Base-by-base conservation (phyloP, 2,888 invertebrate species). In the Amorpha juglandis region DNA sequence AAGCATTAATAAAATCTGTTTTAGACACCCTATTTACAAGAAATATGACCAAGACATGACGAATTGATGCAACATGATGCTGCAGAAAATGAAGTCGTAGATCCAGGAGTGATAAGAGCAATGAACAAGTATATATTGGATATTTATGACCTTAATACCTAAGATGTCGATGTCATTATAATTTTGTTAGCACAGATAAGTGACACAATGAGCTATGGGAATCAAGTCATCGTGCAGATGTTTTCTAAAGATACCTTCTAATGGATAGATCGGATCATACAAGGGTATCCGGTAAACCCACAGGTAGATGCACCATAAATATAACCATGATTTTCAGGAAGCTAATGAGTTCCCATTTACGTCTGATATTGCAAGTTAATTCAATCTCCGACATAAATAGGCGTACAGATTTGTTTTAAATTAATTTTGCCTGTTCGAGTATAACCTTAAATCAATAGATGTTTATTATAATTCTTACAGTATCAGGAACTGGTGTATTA, bases 1-100 rank as follows among this genome's bases (percentile, higher is more conserved):
- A 81, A 88, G 87, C 88, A 83, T 84, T 87, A 85, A 81, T 77
- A 68, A 80, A 75, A 75, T 80, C 79, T 80, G 69, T 74, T 77
- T 74, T 73, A 80, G 58, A 58, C 55, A 55, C 58, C 58, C 58
- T 58, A 58, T 58, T 16, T 42, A 58, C 58, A 58, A 48, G 16
- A 53, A 42, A 58, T 12, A 58, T 42, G 58, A 19, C 19, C 19
- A 38, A 19, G 16, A 19, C 8, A 58, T 19, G 38, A 35, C 42
- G 58, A 42, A 12, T 6, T 58, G 38, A 12, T 58, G 42, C 38
- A 19, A 19, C 19, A 11, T 42, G 19, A 16, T 19, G 12, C 19
- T 19, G 42, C 19, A 19, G 58, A 58, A 38, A 35, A 58, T 19
- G 19, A 3, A 9, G 35, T 35, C 7, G 19, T 42, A 42, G 8